Evolutionary conservation across 2,797 vertebrate species (phyloP), one percentile per base, ranked within the genome.

Genomic region (Nannoperca australis): DNA sequence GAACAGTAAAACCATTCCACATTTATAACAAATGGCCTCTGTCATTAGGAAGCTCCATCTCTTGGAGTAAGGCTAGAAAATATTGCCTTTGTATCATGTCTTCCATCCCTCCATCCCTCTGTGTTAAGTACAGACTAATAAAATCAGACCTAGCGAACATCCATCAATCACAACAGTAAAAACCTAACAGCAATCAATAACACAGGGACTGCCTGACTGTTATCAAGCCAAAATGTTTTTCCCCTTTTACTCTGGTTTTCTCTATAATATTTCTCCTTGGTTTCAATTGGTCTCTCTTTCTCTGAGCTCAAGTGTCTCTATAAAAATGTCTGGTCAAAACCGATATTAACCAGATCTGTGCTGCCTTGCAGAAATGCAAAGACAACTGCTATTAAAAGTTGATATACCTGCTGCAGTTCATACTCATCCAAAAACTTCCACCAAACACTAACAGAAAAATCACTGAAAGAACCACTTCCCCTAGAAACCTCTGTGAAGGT

Each of bases 81-180:
- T 72, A 82, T 56, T 73, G 76, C 67, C 20, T 79, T 67, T 53
- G 45, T 79, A 55, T 81, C 51, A 49, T 74, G 45, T 76, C 20
- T 69, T 71, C 22, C 27, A 45, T 72, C 63, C 53, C 50, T 70
- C 63, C 53, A 53, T 82, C 70, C 54, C 20, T 71, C 42, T 38
- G 65, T 56, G 73, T 66, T 88, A 87, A 89, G 63, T 64, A 76
- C 69, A 82, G 70, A 78, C 71, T 84, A 89, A 93, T 87, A 90
- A 81, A 91, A 91, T 75, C 42, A 66, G 71, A 79, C 80, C 74
- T 83, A 63, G 78, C 53, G 69, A 81, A 71, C 80, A 86, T 62
- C 66, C 79, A 89, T 92, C 85, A 85, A 88, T 93, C 88, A 89
- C 73, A 86, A 70, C 55, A 82, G 79, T 79, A 88, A 85, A 88